phyloP scores from a whole-genome alignment of 1,140 invertebrate species.

The Cydia pomonella region DNA sequence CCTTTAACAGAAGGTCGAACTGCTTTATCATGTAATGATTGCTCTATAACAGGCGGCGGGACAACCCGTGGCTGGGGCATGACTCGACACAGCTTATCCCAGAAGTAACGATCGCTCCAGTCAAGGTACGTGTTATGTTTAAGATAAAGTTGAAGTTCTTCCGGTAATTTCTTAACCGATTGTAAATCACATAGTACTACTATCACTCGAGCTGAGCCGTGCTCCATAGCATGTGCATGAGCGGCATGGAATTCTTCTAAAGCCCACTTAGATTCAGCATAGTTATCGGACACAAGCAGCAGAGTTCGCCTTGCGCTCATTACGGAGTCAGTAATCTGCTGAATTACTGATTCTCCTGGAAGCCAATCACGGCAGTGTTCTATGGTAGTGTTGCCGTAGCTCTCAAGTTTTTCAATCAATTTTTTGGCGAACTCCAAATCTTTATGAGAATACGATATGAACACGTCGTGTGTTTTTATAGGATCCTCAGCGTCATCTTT shows the following conservation, averaged over 20 bases:
- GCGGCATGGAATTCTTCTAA: constrained; percentile 90
- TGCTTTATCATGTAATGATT: background rate
- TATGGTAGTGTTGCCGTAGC: constrained; percentile 69
- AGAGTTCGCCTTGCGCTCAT: constrained; percentile 89
- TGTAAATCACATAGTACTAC: constrained; percentile 84
- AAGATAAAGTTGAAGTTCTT: constrained; percentile 88
- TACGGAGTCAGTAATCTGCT: constrained; percentile 88
- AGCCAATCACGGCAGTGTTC: constrained; percentile 90
- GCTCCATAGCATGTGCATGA: constrained; percentile 86
- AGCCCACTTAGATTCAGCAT: constrained; percentile 91
- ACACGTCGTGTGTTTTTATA: constrained; percentile 85
- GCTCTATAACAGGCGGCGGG: background rate
- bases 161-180: constrained; percentile 84
- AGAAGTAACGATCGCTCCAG: constrained; percentile 92
- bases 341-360: constrained; percentile 87
- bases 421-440: constrained; percentile 84
- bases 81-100: constrained; percentile 90
- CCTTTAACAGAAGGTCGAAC: background rate
- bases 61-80: constrained; percentile 66
- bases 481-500: background rate
- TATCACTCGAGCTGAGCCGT: constrained; percentile 86
- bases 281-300: constrained; percentile 89
- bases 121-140: constrained; percentile 91
- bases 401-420: constrained; percentile 82
- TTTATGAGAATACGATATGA: constrained; percentile 91